Base-by-base conservation (phyloP, 2,113 vertebrate genomes). In the Lepidothrix coronata region DNA sequence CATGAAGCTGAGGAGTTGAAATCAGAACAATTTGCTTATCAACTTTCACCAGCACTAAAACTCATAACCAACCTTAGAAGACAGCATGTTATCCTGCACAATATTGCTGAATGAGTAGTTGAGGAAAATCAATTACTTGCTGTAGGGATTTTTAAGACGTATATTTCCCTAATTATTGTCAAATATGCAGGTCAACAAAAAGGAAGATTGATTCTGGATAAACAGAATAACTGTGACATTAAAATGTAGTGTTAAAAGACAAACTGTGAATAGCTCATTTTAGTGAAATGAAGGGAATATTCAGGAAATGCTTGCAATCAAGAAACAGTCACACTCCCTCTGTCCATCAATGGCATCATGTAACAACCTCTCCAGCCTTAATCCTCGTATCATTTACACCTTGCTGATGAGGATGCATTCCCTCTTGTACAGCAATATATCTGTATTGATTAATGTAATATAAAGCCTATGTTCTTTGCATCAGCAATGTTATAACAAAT, bases 111-210 rank as follows among this genome's bases (percentile, higher is more conserved):
- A 87, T 68, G 89, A 88, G 71, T 39, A 48, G 55, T 48, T 74
- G 61, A 97, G 68, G 91, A 94, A 95, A 94, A 97, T 94, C 85
- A 95, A 91, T 84, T 72, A 66, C 37, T 62, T 67, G 61, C 84
- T 80, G 51, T 52, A 88, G 43, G 31, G 44, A 59, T 51, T 88
- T 86, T 85, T 71, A 77, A 93, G 80, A 94, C 85, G 85, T 72
- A 85, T 41, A 35, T 79, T 91, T 58, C 33, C 72, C 84, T 76
- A 46, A 73, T 86, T 94, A 62, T 68, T 88, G 75, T 92, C 93
- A 92, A 87, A 93, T 93, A 62, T 51, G 41, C 62, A 88, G 79
- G 54, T 92, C 93, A 91, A 92, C 51, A 88, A 94, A 96, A 96
- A 73, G 51, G 35, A 93, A 93, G 92, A 94, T 30, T 91, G 72